Evolutionary conservation across 64 coral and sea anemone genomes (phyloP).

Genomic region (Porites australiensis): DNA sequence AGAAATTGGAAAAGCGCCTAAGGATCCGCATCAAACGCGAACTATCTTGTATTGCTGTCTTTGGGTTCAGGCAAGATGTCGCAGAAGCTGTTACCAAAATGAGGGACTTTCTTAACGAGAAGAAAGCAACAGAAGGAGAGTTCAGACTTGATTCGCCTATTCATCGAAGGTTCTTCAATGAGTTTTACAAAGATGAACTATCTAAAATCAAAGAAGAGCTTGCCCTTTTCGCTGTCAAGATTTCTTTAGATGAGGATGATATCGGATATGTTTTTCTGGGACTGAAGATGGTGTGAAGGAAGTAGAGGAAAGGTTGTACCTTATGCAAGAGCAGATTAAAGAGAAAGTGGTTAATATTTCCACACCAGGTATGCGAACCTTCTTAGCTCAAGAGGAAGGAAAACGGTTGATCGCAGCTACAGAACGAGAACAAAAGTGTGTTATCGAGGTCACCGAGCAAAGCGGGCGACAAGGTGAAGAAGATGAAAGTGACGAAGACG

Average conservation of each 20-base stretch:
- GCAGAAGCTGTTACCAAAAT: constrained; percentile 24
- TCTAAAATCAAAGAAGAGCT: neutral
- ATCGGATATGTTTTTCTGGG: neutral
- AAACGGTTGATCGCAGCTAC: neutral
- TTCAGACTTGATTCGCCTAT: neutral
- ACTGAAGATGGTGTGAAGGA: constrained; percentile 32
- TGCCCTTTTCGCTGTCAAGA: neutral
- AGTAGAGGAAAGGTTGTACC: constrained; percentile 5
- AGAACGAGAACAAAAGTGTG: constrained; percentile 20
- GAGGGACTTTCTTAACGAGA: constrained; percentile 46
- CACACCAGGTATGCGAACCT: constrained; percentile 31
- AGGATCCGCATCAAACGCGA: constrained; percentile 18
- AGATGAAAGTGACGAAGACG: constrained; percentile 11
- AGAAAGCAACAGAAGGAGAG: constrained; percentile 42
- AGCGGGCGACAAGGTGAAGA: neutral
- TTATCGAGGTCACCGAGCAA: neutral
- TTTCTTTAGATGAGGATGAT: neutral
- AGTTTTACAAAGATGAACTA: neutral
- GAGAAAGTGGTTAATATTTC: neutral
- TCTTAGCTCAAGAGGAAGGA: constrained; percentile 14
- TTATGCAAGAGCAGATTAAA: constrained; percentile 21
- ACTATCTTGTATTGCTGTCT: constrained; percentile 8
- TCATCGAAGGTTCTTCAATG: constrained; percentile 21
- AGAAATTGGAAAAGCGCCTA: constrained; percentile 1
- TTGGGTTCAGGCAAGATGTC: constrained; percentile 31